A percentile compares a stretch with the other conserved stretches of the same genome.
Evolutionary conservation across 35 echinoderm and acorn worm species (phyloP).

Genomic region (Ophioderma brevispina): DNA sequence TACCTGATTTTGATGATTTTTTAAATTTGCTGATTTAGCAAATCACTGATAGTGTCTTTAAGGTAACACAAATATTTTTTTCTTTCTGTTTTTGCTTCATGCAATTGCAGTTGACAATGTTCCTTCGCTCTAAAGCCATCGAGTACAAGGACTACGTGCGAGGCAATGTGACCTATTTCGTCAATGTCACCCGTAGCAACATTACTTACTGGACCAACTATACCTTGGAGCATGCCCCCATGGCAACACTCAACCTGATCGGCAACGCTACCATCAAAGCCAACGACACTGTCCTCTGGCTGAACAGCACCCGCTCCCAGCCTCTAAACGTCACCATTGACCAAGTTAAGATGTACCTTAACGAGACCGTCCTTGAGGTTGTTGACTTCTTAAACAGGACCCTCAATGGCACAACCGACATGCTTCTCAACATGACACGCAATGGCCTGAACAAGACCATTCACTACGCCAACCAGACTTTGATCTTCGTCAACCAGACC

Average conservation of each 20-base stretch:
- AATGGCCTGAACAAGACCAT: background rate
- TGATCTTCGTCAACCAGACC: slow-evolving; percentile 8
- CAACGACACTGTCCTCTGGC: slow-evolving; percentile 3
- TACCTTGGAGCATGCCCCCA: background rate
- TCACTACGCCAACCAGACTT: background rate
- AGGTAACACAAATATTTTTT: background rate
- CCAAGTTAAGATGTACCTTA: background rate
- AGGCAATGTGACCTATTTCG: background rate
- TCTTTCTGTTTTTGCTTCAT: too few species aligned
- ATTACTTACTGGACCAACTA: background rate
- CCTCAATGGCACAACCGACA: background rate
- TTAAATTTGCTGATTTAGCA: too few species aligned
- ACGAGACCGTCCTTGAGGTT: slow-evolving; percentile 30
- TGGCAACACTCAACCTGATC: background rate
- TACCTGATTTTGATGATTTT: too few species aligned
- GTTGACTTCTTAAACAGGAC: slow-evolving; percentile 34
- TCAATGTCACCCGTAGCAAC: background rate
- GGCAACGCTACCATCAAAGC: background rate
- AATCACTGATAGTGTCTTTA: too few species aligned
- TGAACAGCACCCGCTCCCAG: slow-evolving; percentile 63
- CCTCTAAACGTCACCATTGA: slow-evolving; percentile 39
- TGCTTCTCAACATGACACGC: background rate
- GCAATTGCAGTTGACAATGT: background rate
- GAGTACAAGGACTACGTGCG: background rate
- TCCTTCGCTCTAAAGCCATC: background rate